Evolutionary conservation across 2,888 invertebrate species (phyloP).

Genomic region (Synanthedon myopaeformis): DNA sequence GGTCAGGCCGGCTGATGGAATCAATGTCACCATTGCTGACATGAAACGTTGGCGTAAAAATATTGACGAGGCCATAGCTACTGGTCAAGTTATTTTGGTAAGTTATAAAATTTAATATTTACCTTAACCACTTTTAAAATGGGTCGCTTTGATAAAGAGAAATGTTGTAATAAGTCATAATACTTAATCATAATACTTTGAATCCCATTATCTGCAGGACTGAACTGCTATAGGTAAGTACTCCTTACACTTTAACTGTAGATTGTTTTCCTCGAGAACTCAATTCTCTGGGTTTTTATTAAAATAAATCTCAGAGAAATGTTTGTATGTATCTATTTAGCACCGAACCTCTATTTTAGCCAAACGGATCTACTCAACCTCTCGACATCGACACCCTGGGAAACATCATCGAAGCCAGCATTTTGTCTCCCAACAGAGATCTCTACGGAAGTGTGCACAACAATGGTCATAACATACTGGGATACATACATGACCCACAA

Average conservation of each 20-base stretch:
- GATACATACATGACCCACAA: constrained; percentile 80
- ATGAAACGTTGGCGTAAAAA: constrained; percentile 82
- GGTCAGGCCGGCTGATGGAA: constrained; percentile 73
- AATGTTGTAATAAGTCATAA: too few species aligned
- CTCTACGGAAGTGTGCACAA: constrained; percentile 81
- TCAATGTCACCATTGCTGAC: constrained; percentile 73
- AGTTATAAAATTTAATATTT: neutral
- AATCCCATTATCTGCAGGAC: too few species aligned
- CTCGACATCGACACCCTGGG: constrained; percentile 78
- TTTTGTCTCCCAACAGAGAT: constrained; percentile 73
- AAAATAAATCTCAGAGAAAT: too few species aligned
- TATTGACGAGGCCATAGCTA: constrained; percentile 79
- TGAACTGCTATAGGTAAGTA: too few species aligned
- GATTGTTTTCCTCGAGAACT: too few species aligned
- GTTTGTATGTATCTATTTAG: too few species aligned
- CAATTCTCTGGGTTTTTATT: too few species aligned
- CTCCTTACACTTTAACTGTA: too few species aligned
- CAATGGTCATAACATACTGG: constrained; percentile 78
- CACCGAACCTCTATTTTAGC: constrained; percentile 27
- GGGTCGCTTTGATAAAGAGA: too few species aligned
- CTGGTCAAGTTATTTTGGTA: constrained; percentile 73
- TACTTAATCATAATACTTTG: too few species aligned
- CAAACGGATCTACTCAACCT: constrained; percentile 51
- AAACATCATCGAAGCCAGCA: constrained; percentile 77
- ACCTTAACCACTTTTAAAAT: too few species aligned